phyloP scores from a whole-genome alignment of 1,140 invertebrate genomes.

The Geopemphigus sp. region DNA sequence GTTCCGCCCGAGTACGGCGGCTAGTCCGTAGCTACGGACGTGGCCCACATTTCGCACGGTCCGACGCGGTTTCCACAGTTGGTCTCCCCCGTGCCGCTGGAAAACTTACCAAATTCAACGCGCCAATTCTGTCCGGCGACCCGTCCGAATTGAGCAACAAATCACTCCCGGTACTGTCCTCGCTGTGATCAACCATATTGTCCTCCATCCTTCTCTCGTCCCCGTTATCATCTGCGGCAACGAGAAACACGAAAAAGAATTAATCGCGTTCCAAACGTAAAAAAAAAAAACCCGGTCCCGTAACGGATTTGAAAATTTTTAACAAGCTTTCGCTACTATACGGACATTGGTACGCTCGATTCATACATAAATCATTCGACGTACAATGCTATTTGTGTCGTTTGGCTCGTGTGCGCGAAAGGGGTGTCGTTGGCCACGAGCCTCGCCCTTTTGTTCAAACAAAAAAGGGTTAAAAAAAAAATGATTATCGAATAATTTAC shows the following conservation, averaged over 20 bases:
- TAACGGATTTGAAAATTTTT: slow-evolving; percentile 26
- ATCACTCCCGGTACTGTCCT: slow-evolving; percentile 46
- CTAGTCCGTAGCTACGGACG: too few relatives aligned
- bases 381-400: slow-evolving; percentile 37
- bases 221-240: slow-evolving; percentile 29
- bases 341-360: slow-evolving; percentile 28
- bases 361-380: slow-evolving; percentile 39
- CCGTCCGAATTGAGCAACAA: slow-evolving; percentile 47
- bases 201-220: slow-evolving; percentile 30
- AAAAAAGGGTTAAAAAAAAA: slow-evolving; percentile 31
- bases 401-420: slow-evolving; percentile 38
- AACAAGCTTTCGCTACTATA: slow-evolving; percentile 23
- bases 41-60: too few relatives aligned
- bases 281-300: slow-evolving; percentile 25
- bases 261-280: slow-evolving; percentile 14
- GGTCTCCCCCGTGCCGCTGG: too few relatives aligned
- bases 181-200: slow-evolving; percentile 40
- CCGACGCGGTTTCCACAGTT: too few relatives aligned
- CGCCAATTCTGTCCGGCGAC: slow-evolving; percentile 43
- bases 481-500: slow-evolving; percentile 48
- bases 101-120: slow-evolving; percentile 44
- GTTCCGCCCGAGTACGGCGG: too few relatives aligned
- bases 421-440: slow-evolving; percentile 28
- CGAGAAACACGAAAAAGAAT: slow-evolving; percentile 15
- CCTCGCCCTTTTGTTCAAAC: neutral